Conservation (phyloP, 2,797 vertebrate genomes). For the Anniella stebbinsi region DNA sequence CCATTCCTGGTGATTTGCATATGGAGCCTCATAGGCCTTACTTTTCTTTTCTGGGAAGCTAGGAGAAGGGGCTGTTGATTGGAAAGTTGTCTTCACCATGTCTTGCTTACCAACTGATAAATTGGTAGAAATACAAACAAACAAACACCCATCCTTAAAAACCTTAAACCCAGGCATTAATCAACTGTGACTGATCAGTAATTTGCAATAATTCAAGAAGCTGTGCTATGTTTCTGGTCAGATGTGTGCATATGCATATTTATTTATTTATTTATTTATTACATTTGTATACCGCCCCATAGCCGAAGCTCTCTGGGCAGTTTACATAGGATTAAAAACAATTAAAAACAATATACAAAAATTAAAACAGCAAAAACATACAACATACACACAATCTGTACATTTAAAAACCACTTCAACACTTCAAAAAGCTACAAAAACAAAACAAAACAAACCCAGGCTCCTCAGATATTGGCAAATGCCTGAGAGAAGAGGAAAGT, state of each 20-base stretch:
- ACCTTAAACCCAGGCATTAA: neutral
- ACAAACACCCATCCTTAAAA: neutral
- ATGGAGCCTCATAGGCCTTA: neutral
- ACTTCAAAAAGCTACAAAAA: too few species aligned
- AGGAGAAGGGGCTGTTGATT: neutral
- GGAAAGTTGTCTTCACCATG: neutral
- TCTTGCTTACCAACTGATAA: neutral
- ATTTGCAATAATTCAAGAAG: neutral
- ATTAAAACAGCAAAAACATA: too few species aligned
- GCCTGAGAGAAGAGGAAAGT: too few species aligned
- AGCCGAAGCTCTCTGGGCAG: too few species aligned
- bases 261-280: too few species aligned
- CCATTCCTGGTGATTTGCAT: neutral
- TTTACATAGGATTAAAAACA: too few species aligned
- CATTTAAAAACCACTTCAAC: too few species aligned
- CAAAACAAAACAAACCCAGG: too few species aligned
- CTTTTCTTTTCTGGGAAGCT: neutral
- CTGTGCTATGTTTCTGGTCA: neutral
- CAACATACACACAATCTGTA: too few species aligned
- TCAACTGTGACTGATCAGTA: neutral
- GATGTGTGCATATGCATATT: neutral
- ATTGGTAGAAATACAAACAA: neutral
- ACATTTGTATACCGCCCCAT: too few species aligned
- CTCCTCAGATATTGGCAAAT: too few species aligned
- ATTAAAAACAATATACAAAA: too few species aligned